Evolutionary conservation across 2,113 vertebrate species (phyloP), one percentile per base, ranked within the genome.

Genomic region (Chaetodon trifascialis): DNA sequence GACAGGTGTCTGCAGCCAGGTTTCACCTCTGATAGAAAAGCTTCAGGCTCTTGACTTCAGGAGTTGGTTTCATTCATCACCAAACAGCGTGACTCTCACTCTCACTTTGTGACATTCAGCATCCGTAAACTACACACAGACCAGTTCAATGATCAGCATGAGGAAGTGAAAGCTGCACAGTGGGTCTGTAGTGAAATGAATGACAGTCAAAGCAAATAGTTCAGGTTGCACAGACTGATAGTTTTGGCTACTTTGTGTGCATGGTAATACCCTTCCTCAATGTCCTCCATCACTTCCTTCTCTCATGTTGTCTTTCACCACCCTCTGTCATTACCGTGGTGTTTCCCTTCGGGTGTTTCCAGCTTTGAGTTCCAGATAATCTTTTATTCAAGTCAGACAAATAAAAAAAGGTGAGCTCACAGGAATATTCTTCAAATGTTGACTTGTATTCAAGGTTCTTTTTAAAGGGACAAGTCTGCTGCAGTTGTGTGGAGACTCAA

Each of bases 161-260:
- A 84, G 81, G 76, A 88, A 88, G 55, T 80, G 76, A 83, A 78
- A 86, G 4, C 40, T 65, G 19, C 25, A 38, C 14, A 11, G 2
- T 30, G 6, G n/a, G n/a, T n/a, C 4, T 23, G 5, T 47, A 52
- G 19, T 47, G 19, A 60, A 46, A 42, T 66, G 0, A 30, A 25
- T 52, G 44, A 0, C 9, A 3, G 73, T 25, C 19, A 64, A 12
- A 42, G n/a, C 2, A n/a, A 40, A 30, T 21, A 4, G 4, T 11
- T 73, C 34, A 17, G 8, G 2, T 11, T 30, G 30, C 30, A 30
- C 30, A 30, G 30, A 30, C 30, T 30, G 44, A 34, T 76, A 62
- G 66, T 10, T 56, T 16, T 64, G 7, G 60, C 30, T 71, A 68
- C 38, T 86, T 86, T 47, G 36, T 66, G 0, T 38, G 0, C 2